Evolutionary conservation across 2,888 invertebrate genomes (phyloP).

Genomic region (Agrochola lychnidis): DNA sequence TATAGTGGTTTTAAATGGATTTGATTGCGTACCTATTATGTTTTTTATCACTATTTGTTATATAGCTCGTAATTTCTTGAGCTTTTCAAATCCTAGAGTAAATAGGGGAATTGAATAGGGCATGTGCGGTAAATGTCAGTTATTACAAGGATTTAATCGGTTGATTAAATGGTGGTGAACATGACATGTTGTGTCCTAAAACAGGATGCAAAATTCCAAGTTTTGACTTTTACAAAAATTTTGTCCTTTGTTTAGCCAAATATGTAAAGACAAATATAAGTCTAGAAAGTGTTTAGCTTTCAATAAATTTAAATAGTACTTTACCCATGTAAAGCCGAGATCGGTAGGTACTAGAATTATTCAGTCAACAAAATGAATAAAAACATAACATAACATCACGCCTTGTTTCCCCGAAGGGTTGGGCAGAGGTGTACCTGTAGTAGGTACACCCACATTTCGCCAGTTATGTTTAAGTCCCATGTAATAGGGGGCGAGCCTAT

Average conservation of each 20-base stretch:
- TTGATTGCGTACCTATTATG: conserved; percentile 66
- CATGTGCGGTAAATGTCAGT: neutral
- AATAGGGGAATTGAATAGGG: neutral
- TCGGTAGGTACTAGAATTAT: neutral
- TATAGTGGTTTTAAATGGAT: conserved; percentile 70
- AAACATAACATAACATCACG: too few species aligned
- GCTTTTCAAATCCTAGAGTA: neutral
- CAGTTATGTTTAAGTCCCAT: too few species aligned
- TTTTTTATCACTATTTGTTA: conserved; percentile 40
- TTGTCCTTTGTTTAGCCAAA: too few species aligned
- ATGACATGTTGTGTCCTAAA: neutral
- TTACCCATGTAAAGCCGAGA: too few species aligned
- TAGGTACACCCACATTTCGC: too few species aligned
- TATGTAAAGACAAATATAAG: too few species aligned
- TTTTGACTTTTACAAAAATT: neutral
- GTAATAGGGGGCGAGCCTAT: too few species aligned
- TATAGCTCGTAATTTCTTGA: conserved; percentile 5
- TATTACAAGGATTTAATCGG: neutral
- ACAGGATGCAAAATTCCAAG: rapidly evolving
- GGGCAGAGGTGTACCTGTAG: too few species aligned
- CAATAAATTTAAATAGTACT: neutral
- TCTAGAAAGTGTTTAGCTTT: neutral
- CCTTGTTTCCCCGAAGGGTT: too few species aligned
- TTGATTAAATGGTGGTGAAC: neutral
- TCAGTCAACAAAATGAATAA: neutral